A percentile compares a stretch with the other conserved stretches of the same genome.
Conservation (phyloP, 2,113 vertebrate genomes). For the Oncorhynchus nerka region DNA sequence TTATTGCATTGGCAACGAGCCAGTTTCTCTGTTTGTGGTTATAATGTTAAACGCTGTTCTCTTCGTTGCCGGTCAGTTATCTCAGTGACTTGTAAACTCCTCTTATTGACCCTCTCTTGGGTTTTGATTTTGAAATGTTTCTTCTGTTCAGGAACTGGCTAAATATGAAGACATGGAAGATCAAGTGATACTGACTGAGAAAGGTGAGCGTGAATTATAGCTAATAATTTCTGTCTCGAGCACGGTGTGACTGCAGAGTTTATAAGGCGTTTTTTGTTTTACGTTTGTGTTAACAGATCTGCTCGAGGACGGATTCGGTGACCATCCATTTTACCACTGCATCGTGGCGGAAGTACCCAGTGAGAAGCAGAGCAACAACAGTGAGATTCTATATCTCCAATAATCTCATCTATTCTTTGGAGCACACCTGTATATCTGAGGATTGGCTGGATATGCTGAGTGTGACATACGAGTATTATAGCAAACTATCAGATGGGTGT, state of each 20-base stretch:
- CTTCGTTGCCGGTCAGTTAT: background rate
- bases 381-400: constrained; percentile 53
- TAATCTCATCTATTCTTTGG: too few relatives aligned
- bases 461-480: too few relatives aligned
- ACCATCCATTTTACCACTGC: constrained; percentile 95
- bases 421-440: too few relatives aligned
- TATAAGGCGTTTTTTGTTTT: background rate
- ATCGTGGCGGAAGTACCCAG: constrained; percentile 88
- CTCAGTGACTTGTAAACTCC: background rate
- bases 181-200: constrained; percentile 88
- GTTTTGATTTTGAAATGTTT: background rate
- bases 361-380: constrained; percentile 77
- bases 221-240: background rate
- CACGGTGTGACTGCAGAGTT: background rate
- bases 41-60: background rate
- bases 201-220: constrained; percentile 53
- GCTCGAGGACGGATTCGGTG: constrained; percentile 94
- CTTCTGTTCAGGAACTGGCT: constrained; percentile 82
- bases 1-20: background rate
- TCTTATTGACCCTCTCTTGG: too few relatives aligned
- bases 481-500: too few relatives aligned
- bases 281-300: constrained; percentile 74
- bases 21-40: background rate
- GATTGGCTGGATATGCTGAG: too few relatives aligned
- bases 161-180: constrained; percentile 97